Conservation (phyloP, 2,113 vertebrate species). For the Brienomyrus longianalis region DNA sequence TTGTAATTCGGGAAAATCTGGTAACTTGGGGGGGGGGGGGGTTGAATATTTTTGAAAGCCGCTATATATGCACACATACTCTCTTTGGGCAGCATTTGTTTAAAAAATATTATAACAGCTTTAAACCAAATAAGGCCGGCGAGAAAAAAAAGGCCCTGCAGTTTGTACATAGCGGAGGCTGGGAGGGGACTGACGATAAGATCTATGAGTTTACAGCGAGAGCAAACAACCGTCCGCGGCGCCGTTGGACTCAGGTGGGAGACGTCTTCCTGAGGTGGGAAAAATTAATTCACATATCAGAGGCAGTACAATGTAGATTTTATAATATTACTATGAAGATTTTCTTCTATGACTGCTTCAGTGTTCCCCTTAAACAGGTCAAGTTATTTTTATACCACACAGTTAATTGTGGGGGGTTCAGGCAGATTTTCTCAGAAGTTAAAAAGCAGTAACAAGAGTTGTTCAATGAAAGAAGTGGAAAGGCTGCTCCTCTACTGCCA, state of each 20-base stretch:
- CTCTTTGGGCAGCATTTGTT: neutral
- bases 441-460: neutral
- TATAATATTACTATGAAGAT: neutral
- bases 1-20: too few species aligned
- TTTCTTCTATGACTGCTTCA: neutral
- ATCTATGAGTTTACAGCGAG: neutral
- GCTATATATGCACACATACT: neutral
- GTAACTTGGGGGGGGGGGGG: too few species aligned
- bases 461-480: neutral
- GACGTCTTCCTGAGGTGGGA: neutral
- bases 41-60: neutral
- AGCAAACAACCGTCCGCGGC: neutral
- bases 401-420: neutral
- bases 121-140: neutral
- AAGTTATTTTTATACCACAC: neutral
- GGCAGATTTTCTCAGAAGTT: too few species aligned
- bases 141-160: neutral
- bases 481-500: neutral
- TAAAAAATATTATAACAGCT: neutral
- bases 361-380: neutral
- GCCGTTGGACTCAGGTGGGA: neutral
- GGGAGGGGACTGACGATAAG: neutral
- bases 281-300: neutral
- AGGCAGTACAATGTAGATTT: neutral
- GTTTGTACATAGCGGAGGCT: neutral